A percentile compares a stretch with the other conserved stretches of the same genome.
These are phyloP conservation scores for Montipora capitata DNA, from an alignment of 92 coral and sea anemone genomes.

Conservation along the genomic window DNA sequence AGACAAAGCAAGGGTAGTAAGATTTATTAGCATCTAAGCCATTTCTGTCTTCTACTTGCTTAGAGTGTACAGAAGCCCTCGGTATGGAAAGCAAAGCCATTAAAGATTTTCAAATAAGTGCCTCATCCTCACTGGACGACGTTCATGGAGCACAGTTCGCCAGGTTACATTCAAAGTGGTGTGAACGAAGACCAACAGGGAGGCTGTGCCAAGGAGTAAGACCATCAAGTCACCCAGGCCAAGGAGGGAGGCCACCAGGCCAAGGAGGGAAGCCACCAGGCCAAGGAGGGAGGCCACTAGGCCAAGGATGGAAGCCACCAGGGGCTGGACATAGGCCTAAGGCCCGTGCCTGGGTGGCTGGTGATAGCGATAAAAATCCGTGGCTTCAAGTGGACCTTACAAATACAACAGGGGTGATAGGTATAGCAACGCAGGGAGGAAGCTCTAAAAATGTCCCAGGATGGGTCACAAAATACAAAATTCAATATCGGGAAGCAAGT, in stretches of 20 bases:
- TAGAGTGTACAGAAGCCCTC: conserved; percentile 26
- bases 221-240: too few species aligned
- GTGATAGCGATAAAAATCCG: conserved; percentile 12
- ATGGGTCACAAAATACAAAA: conserved; percentile 62
- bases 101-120: conserved; percentile 12
- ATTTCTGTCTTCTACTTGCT: background rate
- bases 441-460: too few species aligned
- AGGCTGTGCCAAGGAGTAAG: background rate
- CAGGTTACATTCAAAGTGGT: conserved; percentile 30
- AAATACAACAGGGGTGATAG: conserved; percentile 15
- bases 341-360: conserved; percentile 34
- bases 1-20: background rate
- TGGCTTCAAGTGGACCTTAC: conserved; percentile 65
- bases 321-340: too few species aligned
- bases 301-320: too few species aligned
- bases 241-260: too few species aligned
- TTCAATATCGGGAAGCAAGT: conserved; percentile 44
- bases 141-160: conserved; percentile 22
- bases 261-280: too few species aligned
- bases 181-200: background rate
- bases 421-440: conserved; percentile 61
- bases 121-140: conserved; percentile 9
- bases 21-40: background rate
- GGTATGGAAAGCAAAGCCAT: conserved; percentile 61
- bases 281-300: too few species aligned